A percentile compares a stretch with the other conserved stretches of the same genome.
Evolutionary conservation across 1,140 invertebrate species (phyloP).

Genomic region (Brachionus sp.): DNA sequence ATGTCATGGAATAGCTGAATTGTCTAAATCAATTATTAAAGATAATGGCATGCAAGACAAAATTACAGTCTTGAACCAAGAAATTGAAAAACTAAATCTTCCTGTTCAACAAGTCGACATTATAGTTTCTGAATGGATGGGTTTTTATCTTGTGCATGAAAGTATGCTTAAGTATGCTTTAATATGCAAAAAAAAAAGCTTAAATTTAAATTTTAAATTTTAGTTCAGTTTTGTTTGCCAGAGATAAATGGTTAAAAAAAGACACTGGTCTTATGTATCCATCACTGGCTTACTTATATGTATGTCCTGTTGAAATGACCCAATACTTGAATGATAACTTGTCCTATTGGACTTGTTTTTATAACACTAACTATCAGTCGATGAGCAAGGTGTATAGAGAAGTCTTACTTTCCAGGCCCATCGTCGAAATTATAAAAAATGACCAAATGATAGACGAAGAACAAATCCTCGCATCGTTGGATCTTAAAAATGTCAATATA

Average conservation of each 20-base stretch:
- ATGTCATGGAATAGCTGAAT: slow-evolving; percentile 91
- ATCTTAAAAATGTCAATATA: not conserved
- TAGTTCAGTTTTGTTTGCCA: slow-evolving; percentile 85
- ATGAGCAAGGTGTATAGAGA: slow-evolving; percentile 14
- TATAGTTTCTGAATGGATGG: slow-evolving; percentile 98
- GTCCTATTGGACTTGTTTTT: slow-evolving; percentile 89
- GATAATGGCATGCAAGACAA: slow-evolving; percentile 70
- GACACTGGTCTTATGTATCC: slow-evolving; percentile 78
- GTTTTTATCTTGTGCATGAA: slow-evolving; percentile 99
- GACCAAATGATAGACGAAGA: slow-evolving; percentile 40
- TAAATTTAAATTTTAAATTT: not conserved
- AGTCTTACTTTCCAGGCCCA: not conserved
- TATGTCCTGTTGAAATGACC: slow-evolving; percentile 91
- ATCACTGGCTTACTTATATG: slow-evolving; percentile 79
- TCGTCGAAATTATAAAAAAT: slow-evolving; percentile 14
- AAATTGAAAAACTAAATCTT: slow-evolving; percentile 94
- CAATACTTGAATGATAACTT: slow-evolving; percentile 99
- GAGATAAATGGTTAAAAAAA: slow-evolving; percentile 85
- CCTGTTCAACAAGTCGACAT: slow-evolving; percentile 88
- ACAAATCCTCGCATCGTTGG: slow-evolving; percentile 28
- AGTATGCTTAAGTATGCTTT: slow-evolving; percentile 97
- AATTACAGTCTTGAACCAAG: slow-evolving; percentile 88
- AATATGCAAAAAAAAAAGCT: slow-evolving; percentile 71
- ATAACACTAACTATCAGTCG: slow-evolving; percentile 76
- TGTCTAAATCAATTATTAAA: slow-evolving; percentile 83